A percentile compares a stretch with the other conserved stretches of the same genome.
Conservation (phyloP, 2,797 vertebrate genomes). For the Smutsia temminckii region DNA sequence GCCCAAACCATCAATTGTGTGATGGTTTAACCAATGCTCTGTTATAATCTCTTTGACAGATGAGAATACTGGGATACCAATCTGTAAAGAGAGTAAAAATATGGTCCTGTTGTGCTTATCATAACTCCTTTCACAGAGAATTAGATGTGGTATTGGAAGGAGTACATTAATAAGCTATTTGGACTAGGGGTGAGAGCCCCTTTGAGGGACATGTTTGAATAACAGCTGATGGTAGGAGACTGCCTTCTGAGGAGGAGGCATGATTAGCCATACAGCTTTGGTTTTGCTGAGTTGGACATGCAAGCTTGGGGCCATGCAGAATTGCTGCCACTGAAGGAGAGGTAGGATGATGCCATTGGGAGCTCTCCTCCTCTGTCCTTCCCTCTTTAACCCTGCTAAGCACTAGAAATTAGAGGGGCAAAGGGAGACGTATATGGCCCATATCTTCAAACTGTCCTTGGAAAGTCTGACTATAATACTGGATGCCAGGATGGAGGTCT, state of each 20-base stretch:
- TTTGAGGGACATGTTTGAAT: background rate
- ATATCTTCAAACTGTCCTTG: background rate
- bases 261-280: background rate
- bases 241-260: background rate
- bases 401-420: background rate
- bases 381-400: background rate
- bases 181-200: background rate
- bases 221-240: background rate
- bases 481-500: background rate
- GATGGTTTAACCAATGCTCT: background rate
- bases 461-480: background rate
- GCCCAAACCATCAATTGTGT: background rate
- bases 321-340: background rate
- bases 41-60: background rate
- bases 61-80: background rate
- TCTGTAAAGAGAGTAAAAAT: background rate
- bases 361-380: background rate
- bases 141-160: background rate
- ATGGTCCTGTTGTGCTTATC: background rate
- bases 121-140: background rate
- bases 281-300: background rate
- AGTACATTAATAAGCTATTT: background rate
- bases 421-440: background rate
- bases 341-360: background rate
- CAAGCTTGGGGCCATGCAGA: background rate